A percentile compares a stretch with the other conserved stretches of the same genome.
Evolutionary conservation across 1,140 invertebrate genomes (phyloP).

Genomic region (Penaeus indicus): DNA sequence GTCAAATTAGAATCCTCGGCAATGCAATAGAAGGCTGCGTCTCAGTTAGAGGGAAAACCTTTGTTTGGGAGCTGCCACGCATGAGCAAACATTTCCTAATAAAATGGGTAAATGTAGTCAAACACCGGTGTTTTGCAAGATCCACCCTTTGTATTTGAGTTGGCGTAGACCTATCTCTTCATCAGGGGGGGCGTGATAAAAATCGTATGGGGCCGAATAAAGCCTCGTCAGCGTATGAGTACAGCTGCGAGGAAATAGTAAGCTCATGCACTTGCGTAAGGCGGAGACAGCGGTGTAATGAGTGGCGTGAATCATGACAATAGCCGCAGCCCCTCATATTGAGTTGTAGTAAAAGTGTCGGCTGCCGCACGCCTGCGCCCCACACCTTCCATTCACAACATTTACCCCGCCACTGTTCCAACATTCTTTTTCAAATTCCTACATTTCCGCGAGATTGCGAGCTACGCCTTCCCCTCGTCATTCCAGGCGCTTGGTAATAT

Average conservation of each 20-base stretch:
- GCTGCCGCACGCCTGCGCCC: constrained; percentile 41
- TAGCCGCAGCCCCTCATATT: constrained; percentile 32
- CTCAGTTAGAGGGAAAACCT: background rate
- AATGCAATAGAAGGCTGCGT: background rate
- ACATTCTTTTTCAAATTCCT: constrained; percentile 40
- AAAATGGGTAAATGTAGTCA: too few relatives aligned
- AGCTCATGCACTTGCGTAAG: background rate
- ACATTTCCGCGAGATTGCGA: background rate
- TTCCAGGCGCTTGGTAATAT: background rate
- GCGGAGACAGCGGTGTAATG: background rate
- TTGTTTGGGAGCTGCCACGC: too few relatives aligned
- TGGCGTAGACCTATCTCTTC: too few relatives aligned
- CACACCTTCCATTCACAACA: constrained; percentile 53
- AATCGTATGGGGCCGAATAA: too few relatives aligned
- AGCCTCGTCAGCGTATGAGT: too few relatives aligned
- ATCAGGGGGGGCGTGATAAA: too few relatives aligned
- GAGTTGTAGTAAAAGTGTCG: constrained; percentile 47
- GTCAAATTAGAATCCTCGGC: too few relatives aligned
- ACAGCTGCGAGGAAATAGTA: too few relatives aligned
- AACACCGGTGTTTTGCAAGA: too few relatives aligned
- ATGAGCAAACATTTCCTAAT: too few relatives aligned
- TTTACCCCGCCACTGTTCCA: too few relatives aligned
- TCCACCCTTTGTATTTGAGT: too few relatives aligned
- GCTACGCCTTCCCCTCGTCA: background rate
- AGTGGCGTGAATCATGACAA: constrained; percentile 6